Base-by-base conservation (phyloP, 2,113 vertebrate genomes). In the Todiramphus saurophagus region DNA sequence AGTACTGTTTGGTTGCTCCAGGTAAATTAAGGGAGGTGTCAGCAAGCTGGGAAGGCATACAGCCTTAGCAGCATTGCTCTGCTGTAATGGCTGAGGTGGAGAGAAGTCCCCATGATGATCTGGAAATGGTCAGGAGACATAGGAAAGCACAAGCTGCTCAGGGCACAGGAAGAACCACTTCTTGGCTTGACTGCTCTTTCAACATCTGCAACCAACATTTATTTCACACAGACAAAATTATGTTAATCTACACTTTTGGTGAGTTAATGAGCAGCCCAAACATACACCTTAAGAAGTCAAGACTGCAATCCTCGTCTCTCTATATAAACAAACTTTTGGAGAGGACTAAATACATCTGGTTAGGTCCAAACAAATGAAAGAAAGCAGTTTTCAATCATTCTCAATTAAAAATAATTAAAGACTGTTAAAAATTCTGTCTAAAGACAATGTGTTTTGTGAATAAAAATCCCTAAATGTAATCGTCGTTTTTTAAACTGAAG, bases 331-430 rank as follows among this genome's bases (percentile, higher is more conserved):
- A 68, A 89, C 2, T 55, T 51, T 53, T 33, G 58, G 48, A 94
- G 30, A 81, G n/a, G n/a, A 8, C 43, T 81, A 39, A 92, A 89
- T 80, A 30, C 25, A 25, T 77, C 76, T 89, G 83, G 25, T 75
- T 94, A 81, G 10, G 43, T 56, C 10, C n/a, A 94, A 94, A 89
- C 37, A 83, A 94, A 81, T 67, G 23, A 91, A 86, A 87, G 12
- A 78, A 94, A 91, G 35, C 24, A 74, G 80, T 72, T 95, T 89
- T 51, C 66, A 91, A 86, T 89, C 2, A 90, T 92, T 94, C 33
- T 51, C 39, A 84, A 89, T 89, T 90, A 93, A 92, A 91, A 90
- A 70, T 87, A 94, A 96, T 94, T 91, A 91, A 92, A 89, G 58
- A 5, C 33, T 87, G 25, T 91, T 94, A 67, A 87, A 92, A 95